Evolutionary conservation across 2,797 vertebrate species (phyloP), one percentile per base, ranked within the genome.

Genomic region (Microtus obscurus): DNA sequence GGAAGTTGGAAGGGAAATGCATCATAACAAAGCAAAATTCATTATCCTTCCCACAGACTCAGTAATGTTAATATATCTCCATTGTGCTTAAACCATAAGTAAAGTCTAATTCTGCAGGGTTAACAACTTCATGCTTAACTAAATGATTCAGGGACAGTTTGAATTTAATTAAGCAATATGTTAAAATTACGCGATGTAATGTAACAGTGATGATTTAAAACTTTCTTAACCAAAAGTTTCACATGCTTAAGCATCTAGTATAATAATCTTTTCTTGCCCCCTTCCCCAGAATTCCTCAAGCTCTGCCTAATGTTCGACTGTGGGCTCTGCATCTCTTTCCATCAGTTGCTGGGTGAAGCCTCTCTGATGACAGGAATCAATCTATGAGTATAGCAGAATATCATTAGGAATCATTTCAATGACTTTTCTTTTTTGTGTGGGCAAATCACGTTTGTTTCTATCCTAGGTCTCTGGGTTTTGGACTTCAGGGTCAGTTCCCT

Each of bases 81-180:
- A 89, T 96, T 97, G 96, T 89, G 94, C 93, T 74, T 85, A 95
- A 97, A 71, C 69, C 85, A 65, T 96, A 97, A 95, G 87, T 94
- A 97, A 85, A 94, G 27, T 92, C 80, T 23, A 71, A 1, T 92
- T 83, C 91, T 94, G 67, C 53, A 8, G n/a, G 83, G 86, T 78
- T 95, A 89, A 94, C 90, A 91, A 97, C 96, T 96, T 79, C 90
- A 88, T 63, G 69, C 45, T 91, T 93, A 78, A 43, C 78, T 76
- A 94, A 92, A 67, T 92, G 51, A 81, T 63, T 87, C 67, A 81
- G 34, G 25, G 34, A n/a, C 45, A 77, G 23, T 81, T 96, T 92
- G 31, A 91, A 94, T 96, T 94, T 91, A 92, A 95, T 96, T 82
- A 96, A 92, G 40, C 23, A 87, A 94, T 92, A 79, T 51, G 31